These are phyloP conservation scores for Acanthurus tractus DNA, from an alignment of 2,797 vertebrate species.

Conservation along the genomic window DNA sequence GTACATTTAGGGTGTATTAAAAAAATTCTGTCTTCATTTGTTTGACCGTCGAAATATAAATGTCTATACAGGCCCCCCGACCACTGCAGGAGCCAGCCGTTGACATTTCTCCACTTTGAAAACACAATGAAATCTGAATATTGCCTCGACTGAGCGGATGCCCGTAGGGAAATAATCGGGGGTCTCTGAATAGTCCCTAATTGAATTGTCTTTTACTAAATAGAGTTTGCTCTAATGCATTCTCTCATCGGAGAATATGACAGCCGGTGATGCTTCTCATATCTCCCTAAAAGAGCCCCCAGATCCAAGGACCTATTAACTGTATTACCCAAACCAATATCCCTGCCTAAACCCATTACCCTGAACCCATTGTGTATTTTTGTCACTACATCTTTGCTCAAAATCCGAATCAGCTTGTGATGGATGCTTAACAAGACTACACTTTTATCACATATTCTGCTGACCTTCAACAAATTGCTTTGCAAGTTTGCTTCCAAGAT, in stretches of 20 bases:
- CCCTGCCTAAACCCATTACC: conserved; percentile 91
- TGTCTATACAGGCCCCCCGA: conserved; percentile 79
- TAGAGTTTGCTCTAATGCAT: conserved; percentile 93
- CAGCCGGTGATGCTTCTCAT: conserved; percentile 88
- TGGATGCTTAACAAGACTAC: conserved; percentile 87
- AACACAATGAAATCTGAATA: conserved; percentile 91
- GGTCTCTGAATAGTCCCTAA: conserved; percentile 90
- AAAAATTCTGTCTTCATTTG: conserved; percentile 84
- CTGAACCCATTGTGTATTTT: conserved; percentile 88
- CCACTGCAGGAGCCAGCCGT: conserved; percentile 73
- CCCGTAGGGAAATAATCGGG: conserved; percentile 88
- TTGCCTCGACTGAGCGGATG: conserved; percentile 82
- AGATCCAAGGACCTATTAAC: conserved; percentile 88
- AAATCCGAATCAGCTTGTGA: conserved; percentile 82
- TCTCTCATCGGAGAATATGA: conserved; percentile 92
- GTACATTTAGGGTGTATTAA: conserved; percentile 79
- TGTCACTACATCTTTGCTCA: conserved; percentile 84
- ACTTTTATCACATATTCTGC: conserved; percentile 86
- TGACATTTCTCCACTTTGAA: conserved; percentile 86
- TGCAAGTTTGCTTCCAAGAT: conserved; percentile 80
- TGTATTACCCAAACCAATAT: conserved; percentile 95
- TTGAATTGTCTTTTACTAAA: conserved; percentile 96
- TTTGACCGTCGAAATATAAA: conserved; percentile 82
- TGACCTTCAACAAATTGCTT: conserved; percentile 87
- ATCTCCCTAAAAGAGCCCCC: conserved; percentile 88